Conservation (phyloP, 2,888 invertebrate genomes). For the Alentia gelatinosa region DNA sequence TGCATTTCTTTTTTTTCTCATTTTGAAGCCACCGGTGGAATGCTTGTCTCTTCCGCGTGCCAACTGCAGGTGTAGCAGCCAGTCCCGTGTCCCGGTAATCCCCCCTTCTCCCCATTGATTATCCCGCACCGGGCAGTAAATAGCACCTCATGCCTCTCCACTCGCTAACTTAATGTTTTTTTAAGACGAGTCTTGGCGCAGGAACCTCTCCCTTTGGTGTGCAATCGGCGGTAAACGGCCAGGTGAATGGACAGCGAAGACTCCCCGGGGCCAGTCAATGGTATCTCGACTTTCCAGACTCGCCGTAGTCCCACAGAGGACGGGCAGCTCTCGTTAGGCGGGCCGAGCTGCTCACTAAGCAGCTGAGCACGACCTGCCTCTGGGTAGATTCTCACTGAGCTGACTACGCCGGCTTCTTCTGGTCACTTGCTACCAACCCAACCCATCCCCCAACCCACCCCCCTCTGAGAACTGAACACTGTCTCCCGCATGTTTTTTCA, state of each 20-base stretch:
- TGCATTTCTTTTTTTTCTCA: not conserved
- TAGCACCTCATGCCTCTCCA: not conserved
- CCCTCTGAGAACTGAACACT: not conserved
- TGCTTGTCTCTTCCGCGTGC: not conserved
- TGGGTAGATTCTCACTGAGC: not conserved
- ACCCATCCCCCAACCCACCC: not conserved
- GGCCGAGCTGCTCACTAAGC: not conserved
- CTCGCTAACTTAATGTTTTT: not conserved
- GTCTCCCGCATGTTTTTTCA: not conserved
- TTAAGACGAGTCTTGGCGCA: not conserved
- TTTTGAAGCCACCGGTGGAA: not conserved
- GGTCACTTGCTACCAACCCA: not conserved
- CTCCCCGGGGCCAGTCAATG: slow-evolving; percentile 12
- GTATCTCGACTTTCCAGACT: not conserved
- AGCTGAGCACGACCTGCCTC: not conserved
- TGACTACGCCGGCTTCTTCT: not conserved
- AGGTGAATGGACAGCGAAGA: not conserved
- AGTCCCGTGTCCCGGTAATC: not conserved
- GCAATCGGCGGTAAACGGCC: slow-evolving; percentile 28
- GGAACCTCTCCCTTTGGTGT: not conserved
- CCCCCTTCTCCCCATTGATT: not conserved
- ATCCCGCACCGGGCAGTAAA: not conserved
- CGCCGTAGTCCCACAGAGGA: not conserved
- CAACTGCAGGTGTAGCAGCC: not conserved
- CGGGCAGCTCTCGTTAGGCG: not conserved